These are phyloP conservation scores for Corythoichthys haematopterus DNA, from an alignment of 2,113 vertebrate genomes.

Conservation along the genomic window DNA sequence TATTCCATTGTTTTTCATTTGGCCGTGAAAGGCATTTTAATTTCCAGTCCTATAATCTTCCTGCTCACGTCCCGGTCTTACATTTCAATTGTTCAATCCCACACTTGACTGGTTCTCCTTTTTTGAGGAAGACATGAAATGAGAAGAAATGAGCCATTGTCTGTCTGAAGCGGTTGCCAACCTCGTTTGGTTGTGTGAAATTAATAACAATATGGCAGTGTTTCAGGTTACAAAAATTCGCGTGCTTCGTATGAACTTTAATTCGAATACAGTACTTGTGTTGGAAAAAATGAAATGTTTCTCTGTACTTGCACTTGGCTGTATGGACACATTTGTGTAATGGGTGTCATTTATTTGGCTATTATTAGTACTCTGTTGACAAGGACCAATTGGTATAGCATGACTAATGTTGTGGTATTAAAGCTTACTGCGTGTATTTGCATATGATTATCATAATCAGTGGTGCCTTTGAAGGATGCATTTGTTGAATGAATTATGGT, in stretches of 20 bases:
- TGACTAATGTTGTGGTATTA: neutral
- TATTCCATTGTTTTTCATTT: neutral
- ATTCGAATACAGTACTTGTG: no score
- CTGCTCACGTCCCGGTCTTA: neutral
- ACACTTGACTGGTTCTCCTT: neutral
- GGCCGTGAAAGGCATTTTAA: neutral
- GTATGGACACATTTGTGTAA: neutral
- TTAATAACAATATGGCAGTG: neutral
- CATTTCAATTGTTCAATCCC: conserved; percentile 18
- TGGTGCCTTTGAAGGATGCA: neutral
- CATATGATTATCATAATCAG: neutral
- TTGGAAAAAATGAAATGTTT: neutral
- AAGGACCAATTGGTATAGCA: neutral
- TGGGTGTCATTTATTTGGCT: neutral
- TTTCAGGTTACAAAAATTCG: neutral
- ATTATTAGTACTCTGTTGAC: neutral
- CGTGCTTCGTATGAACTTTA: no score
- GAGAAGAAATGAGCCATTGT: neutral
- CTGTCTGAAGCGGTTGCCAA: neutral
- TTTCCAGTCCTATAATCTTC: neutral
- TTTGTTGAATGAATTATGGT: neutral
- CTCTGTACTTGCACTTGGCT: neutral
- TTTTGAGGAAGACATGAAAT: conserved; percentile 3
- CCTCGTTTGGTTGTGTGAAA: no score
- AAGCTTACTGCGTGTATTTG: neutral